Evolutionary conservation across 1,140 invertebrate genomes (phyloP), one percentile per base, ranked within the genome.

Genomic region (Orius laevigatus): DNA sequence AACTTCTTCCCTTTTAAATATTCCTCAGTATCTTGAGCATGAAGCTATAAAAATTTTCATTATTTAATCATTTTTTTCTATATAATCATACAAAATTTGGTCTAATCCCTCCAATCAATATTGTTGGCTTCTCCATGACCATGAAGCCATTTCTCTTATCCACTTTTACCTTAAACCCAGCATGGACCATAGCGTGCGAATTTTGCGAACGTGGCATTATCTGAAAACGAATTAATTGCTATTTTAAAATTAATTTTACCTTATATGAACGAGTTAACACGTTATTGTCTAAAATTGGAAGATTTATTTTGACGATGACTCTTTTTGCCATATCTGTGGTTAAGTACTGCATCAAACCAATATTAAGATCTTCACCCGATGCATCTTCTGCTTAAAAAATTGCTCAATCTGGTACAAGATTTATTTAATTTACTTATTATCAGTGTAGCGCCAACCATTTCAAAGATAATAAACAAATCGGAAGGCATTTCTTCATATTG

Each of bases 401-500:
- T 14, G 43, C 35, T 6, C n/a, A 11, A 14, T 25, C 8, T 25
- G 25, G 25, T 8, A 4, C 8, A 25, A 25, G 8, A 25, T 25
- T n/a, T 8, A 10, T 2, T 3, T 9, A n/a, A 46, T 34, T 54
- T 48, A 58, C 57, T 39, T 10, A 56, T 49, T 12, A 45, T 36
- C 5, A 57, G 18, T 18, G 31, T 8, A 34, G 57, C 56, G 9
- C 53, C 52, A 14, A 55, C 57, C 20, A 53, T 75, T 63, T 79
- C 78, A 15, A 87, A 64, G 9, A 82, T 66, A 20, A 83, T 57
- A 58, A 80, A 85, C 3, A 87, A 58, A 60, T 88, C 84, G 0
- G 84, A 88, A 1, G 77, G 78, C 59, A 86, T 87, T 50, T 80
- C 73, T 1, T 63, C 65, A 54, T 80, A 68, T 5, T 62, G 56